Base-by-base conservation (phyloP, 2,797 vertebrate species). In the Poeciliopsis turneri region DNA sequence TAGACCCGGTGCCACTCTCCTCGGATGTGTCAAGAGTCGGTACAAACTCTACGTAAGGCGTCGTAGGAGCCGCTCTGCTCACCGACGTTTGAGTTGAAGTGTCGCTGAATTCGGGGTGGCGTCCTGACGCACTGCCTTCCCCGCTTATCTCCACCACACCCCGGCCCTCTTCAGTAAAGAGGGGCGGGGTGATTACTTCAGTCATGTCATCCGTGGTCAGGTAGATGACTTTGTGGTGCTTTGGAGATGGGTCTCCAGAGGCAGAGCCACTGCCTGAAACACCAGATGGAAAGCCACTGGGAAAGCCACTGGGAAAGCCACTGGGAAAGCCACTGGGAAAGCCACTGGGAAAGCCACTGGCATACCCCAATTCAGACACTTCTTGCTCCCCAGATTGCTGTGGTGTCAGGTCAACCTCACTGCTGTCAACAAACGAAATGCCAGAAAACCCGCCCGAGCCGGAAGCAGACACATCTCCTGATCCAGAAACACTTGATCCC, bases 191-290 rank as follows among this genome's bases (percentile, higher is more conserved):
- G 96, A 92, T 93, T 46, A 94, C 92, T 87, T 96, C 94, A 78
- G 95, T 72, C 41, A 96, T 87, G 71, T 94, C 94, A 20, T 95
- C 95, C 9, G 96, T 95, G n/a, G 94, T 95, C 74, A 97, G 78
- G 75, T 96, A 94, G 78, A 96, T 95, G 76, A 94, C 80, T 1
- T 92, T 84, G 90, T 93, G 92, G 86, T 91, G 46, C 90, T 75
- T 93, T 43, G 78, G 80, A 75, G 68, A 76, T 75, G 46, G 74
- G 73, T 84, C 84, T 66, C 92, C 89, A 70, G 92, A 92, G 39
- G 85, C 90, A 49, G 91, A 90, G 51, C 86, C 86, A 8, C 92
- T 92, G 28, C 88, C 81, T 53, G 94, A 95, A 59, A 46, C 73
- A 55, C 93, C 92, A 2, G 96, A 96, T 53, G 74, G 55, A 69